Evolutionary conservation across 2,113 vertebrate genomes (phyloP).

Genomic region (Etia nguti): DNA sequence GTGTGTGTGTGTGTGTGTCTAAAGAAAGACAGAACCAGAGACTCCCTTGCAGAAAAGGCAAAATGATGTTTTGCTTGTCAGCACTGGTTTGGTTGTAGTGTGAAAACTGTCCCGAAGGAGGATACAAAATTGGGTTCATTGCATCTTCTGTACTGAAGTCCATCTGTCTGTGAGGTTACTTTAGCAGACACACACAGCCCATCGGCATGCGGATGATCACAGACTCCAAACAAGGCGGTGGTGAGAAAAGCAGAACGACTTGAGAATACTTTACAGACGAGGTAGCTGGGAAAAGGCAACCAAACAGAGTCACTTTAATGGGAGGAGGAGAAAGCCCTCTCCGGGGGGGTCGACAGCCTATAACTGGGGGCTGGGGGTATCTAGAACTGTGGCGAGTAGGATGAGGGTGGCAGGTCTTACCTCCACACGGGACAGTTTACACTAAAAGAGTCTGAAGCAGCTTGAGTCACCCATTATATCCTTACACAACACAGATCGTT

Average conservation of each 20-base stretch:
- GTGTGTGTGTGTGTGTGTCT: not conserved
- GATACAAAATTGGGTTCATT: constrained; percentile 26
- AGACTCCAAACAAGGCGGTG: constrained; percentile 34
- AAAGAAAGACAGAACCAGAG: not conserved
- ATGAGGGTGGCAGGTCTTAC: constrained; percentile 21
- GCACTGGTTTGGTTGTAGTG: constrained; percentile 69
- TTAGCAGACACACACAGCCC: not conserved
- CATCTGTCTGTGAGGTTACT: constrained; percentile 27
- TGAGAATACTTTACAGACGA: constrained; percentile 86
- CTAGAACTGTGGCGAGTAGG: not conserved
- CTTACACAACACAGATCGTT: constrained; percentile 43
- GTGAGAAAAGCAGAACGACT: constrained; percentile 51
- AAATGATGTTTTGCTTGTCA: constrained; percentile 56
- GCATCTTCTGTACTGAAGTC: constrained; percentile 35
- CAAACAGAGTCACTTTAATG: constrained; percentile 58
- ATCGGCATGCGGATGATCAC: constrained; percentile 35
- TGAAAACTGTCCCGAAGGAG: constrained; percentile 59
- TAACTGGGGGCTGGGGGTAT: not conserved
- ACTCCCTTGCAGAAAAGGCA: constrained; percentile 27
- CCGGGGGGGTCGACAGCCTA: constrained; percentile 10
- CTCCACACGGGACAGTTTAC: constrained; percentile 70
- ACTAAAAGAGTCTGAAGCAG: constrained; percentile 71
- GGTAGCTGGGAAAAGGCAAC: constrained; percentile 84
- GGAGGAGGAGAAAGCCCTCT: not conserved
- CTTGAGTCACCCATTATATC: constrained; percentile 69